Evolutionary conservation across 1,140 invertebrate genomes (phyloP), one percentile per base, ranked within the genome.

Genomic region (Bombus affinis): DNA sequence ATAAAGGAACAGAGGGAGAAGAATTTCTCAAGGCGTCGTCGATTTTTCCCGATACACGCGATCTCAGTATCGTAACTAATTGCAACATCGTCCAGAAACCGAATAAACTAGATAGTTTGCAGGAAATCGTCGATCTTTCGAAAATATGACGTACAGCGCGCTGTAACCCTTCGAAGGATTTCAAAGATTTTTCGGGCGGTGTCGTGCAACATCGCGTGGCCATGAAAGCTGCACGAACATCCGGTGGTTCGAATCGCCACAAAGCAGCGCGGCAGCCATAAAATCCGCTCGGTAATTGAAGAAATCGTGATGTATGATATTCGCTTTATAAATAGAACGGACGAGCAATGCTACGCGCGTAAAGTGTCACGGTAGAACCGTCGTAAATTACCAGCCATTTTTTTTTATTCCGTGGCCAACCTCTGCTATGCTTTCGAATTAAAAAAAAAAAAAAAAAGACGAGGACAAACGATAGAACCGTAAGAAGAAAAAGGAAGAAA

Each of bases 301-400:
- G 80, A 82, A 82, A 82, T 74, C 57, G 70, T 82, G 80, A 82
- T 82, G 53, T 74, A 73, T 44, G 80, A 82, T 74, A 82, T 73
- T 81, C 80, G 66, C n/a, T 59, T 73, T 81, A 81, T 81, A 81
- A 81, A 81, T 42, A 73, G 70, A 73, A 39, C 53, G 53, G 37
- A 73, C 65, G 35, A 65, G 39, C 39, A 71, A 81, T 59, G 39
- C 28, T 81, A 81, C 79, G 66, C 66, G 79, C 66, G 68, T 81
- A 81, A 81, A 81, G 66, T 81, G 79, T 81, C 78, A 47, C 70
- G 5, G 53, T 10, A 57, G 59, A 22, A n/a, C 79, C 35, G 53
- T 74, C 47, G 53, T 82, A 82, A 82, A 73, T 82, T 73, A 59
- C 70, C 32, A 3, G 18, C 39, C 71, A 73, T 82, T 65, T 57